phyloP scores from a whole-genome alignment of 2,113 vertebrate species.

The Cavia aperea region DNA sequence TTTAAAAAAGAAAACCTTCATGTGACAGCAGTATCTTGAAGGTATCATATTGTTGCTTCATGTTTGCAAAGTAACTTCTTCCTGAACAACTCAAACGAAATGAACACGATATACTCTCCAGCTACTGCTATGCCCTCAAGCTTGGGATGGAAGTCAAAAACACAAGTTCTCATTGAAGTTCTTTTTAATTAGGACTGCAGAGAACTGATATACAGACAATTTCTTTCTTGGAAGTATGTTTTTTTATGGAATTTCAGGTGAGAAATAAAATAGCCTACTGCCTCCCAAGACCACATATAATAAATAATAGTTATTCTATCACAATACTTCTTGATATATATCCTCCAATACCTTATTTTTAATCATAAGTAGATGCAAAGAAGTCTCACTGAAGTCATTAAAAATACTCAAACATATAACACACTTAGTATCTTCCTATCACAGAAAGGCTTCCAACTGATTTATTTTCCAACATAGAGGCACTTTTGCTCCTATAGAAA shows the following conservation, averaged over 20 bases:
- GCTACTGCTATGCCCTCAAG: conserved; percentile 75
- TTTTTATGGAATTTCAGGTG: conserved; percentile 64
- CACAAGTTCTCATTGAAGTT: conserved; percentile 75
- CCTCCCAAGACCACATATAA: conserved; percentile 15
- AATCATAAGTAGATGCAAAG: conserved; percentile 71
- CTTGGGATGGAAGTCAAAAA: conserved; percentile 71
- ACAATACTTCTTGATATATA: neutral
- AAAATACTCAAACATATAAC: conserved; percentile 60
- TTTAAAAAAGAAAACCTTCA: conserved; percentile 69
- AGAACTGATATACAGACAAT: conserved; percentile 65
- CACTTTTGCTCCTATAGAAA: conserved; percentile 60
- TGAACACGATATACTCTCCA: conserved; percentile 76
- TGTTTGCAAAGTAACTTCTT: conserved; percentile 75
- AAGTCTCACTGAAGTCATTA: conserved; percentile 72
- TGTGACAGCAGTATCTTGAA: conserved; percentile 73
- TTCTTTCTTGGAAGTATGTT: conserved; percentile 55
- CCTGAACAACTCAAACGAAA: conserved; percentile 75
- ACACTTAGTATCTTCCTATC: conserved; percentile 44
- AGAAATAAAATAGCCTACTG: conserved; percentile 51
- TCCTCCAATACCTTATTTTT: conserved; percentile 10
- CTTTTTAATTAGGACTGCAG: conserved; percentile 78
- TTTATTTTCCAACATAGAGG: conserved; percentile 68
- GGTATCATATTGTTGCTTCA: conserved; percentile 65
- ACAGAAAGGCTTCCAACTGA: conserved; percentile 68
- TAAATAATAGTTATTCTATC: neutral